Conservation (phyloP, 1,140 invertebrate species). For the Carposina sasakii region DNA sequence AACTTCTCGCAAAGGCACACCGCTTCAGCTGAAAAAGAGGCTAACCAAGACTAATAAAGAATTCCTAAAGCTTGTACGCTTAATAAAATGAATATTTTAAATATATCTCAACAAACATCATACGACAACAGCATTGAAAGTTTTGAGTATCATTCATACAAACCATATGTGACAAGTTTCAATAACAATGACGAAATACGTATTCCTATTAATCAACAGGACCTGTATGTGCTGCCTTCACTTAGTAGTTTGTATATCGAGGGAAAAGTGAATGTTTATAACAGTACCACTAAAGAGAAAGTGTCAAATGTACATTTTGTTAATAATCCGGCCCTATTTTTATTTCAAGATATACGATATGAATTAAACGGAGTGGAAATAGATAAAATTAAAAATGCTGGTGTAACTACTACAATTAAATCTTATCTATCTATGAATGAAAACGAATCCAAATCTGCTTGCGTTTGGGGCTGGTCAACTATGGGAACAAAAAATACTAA, state of each 20-base stretch:
- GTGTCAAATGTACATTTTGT: slow-evolving; percentile 18
- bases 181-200: slow-evolving; percentile 48
- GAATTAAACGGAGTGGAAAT: slow-evolving; percentile 60
- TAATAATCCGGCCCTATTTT: slow-evolving; percentile 51
- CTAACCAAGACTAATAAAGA: slow-evolving; percentile 23
- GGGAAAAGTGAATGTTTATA: slow-evolving; percentile 20
- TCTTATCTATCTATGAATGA: slow-evolving; percentile 24
- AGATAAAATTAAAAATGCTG: slow-evolving; percentile 52
- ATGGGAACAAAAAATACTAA: not conserved
- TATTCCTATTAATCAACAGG: slow-evolving; percentile 44
- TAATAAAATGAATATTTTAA: slow-evolving; percentile 26
- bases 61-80: slow-evolving; percentile 20
- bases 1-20: not conserved
- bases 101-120: slow-evolving; percentile 19
- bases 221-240: slow-evolving; percentile 40
- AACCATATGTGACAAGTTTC: slow-evolving; percentile 39
- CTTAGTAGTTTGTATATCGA: slow-evolving; percentile 41
- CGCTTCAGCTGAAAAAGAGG: not conserved
- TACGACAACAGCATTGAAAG: slow-evolving; percentile 39
- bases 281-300: not conserved
- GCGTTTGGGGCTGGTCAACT: slow-evolving; percentile 15
- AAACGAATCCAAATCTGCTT: slow-evolving; percentile 12
- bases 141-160: slow-evolving; percentile 42
- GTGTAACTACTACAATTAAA: slow-evolving; percentile 54
- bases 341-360: slow-evolving; percentile 66